Percentiles rank a stretch among this genome's conserved stretches.
Conservation (phyloP, 2,888 invertebrate species). For the Caenorhabditis angaria region DNA sequence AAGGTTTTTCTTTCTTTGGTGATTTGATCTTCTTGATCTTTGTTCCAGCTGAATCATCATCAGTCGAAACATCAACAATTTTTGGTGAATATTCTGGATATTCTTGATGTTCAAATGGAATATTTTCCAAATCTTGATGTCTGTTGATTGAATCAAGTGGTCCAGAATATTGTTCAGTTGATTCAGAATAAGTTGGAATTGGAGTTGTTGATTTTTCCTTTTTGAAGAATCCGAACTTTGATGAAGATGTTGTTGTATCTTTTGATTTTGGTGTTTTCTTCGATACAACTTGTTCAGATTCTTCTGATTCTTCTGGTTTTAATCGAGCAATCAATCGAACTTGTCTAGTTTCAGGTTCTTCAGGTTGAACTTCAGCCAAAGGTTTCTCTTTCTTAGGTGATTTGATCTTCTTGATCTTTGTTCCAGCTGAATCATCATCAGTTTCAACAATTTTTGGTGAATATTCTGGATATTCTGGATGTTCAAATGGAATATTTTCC, state of each 20-base stretch:
- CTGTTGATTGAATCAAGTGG: constrained; percentile 20
- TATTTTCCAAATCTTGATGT: constrained; percentile 28
- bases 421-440: constrained; percentile 5
- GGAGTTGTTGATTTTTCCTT: background rate
- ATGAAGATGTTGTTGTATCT: no score
- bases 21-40: constrained; percentile 19
- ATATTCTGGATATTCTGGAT: constrained; percentile 14
- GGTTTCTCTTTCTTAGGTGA: constrained; percentile 5
- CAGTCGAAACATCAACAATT: constrained; percentile 18
- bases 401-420: constrained; percentile 28
- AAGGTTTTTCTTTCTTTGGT: constrained; percentile 6
- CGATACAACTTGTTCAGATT: constrained; percentile 15
- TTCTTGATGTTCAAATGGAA: constrained; percentile 17
- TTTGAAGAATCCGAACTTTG: constrained; percentile 14
- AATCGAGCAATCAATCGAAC: constrained; percentile 16
- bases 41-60: constrained; percentile 24
- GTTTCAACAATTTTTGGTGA: constrained; percentile 14
- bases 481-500: constrained; percentile 26
- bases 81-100: constrained; percentile 22
- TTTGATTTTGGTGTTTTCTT: constrained; percentile 17
- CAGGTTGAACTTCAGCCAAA: constrained; percentile 12
- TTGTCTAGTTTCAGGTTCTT: constrained; percentile 12
- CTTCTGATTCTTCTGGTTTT: background rate
- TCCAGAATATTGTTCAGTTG: constrained; percentile 23
- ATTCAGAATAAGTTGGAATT: constrained; percentile 7